Percentiles rank a stretch among this genome's conserved stretches.
Evolutionary conservation across 2,113 vertebrate species (phyloP).

Genomic region (Eidolon helvum): DNA sequence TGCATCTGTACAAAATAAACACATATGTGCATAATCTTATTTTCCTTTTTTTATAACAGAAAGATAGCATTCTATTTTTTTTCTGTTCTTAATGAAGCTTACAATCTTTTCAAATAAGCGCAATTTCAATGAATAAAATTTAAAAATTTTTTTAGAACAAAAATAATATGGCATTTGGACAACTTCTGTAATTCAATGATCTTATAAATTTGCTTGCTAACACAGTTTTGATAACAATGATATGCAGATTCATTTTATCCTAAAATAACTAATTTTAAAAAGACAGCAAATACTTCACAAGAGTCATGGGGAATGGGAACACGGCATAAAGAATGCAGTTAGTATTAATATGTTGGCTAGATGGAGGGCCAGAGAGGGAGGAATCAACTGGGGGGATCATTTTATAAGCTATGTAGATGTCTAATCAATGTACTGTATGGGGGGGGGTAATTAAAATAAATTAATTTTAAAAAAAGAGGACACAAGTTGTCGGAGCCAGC

Average conservation of each 20-base stretch:
- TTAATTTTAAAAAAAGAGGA: not conserved
- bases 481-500: too few species aligned
- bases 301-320: too few species aligned
- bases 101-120: not conserved
- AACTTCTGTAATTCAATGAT: not conserved
- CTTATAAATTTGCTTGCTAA: not conserved
- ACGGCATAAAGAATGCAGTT: too few species aligned
- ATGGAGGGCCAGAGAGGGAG: too few species aligned
- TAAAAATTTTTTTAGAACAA: not conserved
- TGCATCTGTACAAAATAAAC: not conserved
- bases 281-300: not conserved
- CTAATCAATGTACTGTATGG: too few species aligned
- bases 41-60: not conserved
- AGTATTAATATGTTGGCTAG: too few species aligned
- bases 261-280: not conserved
- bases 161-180: not conserved
- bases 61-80: not conserved
- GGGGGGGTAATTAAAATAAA: too few species aligned
- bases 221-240: not conserved
- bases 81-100: not conserved
- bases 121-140: not conserved
- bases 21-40: not conserved
- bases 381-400: too few species aligned
- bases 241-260: not conserved
- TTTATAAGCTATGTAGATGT: too few species aligned